Conservation (phyloP, 2,888 invertebrate species). For the Helleia helle region DNA sequence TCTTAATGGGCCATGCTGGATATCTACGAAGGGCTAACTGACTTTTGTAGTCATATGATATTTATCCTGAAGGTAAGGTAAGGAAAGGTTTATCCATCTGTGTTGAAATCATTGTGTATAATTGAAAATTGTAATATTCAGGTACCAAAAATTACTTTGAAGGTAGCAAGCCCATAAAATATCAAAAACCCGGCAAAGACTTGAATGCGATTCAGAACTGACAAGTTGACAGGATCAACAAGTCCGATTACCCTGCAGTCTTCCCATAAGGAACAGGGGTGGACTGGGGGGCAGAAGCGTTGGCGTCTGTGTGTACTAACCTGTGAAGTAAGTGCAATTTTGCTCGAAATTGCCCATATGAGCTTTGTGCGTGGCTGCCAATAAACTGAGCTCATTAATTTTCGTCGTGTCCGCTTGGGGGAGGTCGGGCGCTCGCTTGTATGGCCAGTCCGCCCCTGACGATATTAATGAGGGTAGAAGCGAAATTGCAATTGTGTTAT, state of each 20-base stretch:
- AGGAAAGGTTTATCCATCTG: too few species aligned
- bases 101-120: too few species aligned
- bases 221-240: constrained; percentile 54
- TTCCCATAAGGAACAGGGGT: constrained; percentile 71
- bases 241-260: constrained; percentile 64
- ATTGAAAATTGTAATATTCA: too few species aligned
- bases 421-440: constrained; percentile 72
- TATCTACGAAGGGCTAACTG: too few species aligned
- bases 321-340: constrained; percentile 75
- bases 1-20: too few species aligned
- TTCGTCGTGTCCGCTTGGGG: constrained; percentile 73
- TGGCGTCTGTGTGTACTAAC: constrained; percentile 70
- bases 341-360: constrained; percentile 74
- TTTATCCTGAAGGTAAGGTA: too few species aligned
- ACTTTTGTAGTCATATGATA: too few species aligned
- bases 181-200: too few species aligned
- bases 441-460: constrained; percentile 76
- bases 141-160: too few species aligned
- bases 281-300: constrained; percentile 70
- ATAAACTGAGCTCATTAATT: constrained; percentile 75
- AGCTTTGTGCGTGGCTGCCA: constrained; percentile 75
- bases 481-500: constrained; percentile 68
- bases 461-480: constrained; percentile 75
- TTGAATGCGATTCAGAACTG: constrained; percentile 53
- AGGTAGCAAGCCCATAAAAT: too few species aligned